Percentiles rank a stretch among this genome's conserved stretches.
Evolutionary conservation across 2,797 vertebrate species (phyloP).

Genomic region (Eutrigla gurnardus): DNA sequence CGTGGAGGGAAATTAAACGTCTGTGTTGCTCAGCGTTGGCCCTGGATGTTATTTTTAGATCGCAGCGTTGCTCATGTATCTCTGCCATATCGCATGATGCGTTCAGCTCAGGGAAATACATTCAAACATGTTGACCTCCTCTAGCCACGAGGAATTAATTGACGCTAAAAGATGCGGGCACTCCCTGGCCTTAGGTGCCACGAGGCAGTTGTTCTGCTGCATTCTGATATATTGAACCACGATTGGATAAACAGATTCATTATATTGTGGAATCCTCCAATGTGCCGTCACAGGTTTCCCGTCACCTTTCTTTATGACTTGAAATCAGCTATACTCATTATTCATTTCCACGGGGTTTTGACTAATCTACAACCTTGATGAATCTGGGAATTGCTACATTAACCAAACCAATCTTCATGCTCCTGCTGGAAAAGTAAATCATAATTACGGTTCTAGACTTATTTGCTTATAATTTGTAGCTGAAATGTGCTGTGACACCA

Average conservation of each 20-base stretch:
- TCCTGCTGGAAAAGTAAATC: conserved; percentile 9
- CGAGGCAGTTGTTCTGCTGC: conserved; percentile 23
- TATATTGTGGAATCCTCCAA: not conserved
- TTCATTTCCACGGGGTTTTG: conserved; percentile 31
- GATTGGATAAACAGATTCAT: conserved; percentile 41
- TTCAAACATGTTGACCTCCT: conserved; percentile 67
- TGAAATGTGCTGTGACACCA: conserved; percentile 6
- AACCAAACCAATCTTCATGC: conserved; percentile 6
- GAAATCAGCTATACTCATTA: conserved; percentile 15
- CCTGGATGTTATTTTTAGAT: conserved; percentile 76
- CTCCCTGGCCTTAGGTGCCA: conserved; percentile 33
- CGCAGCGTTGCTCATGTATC: conserved; percentile 53
- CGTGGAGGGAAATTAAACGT: conserved; percentile 44
- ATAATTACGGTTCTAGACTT: not conserved
- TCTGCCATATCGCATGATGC: conserved; percentile 59
- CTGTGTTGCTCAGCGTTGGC: conserved; percentile 37
- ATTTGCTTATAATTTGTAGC: not conserved
- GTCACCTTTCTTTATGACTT: conserved; percentile 14
- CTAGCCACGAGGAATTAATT: conserved; percentile 73
- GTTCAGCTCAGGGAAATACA: conserved; percentile 57
- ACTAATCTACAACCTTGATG: conserved; percentile 6
- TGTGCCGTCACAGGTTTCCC: not conserved
- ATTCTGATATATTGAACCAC: conserved; percentile 28
- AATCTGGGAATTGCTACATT: conserved; percentile 14
- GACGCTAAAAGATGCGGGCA: conserved; percentile 72